Evolutionary conservation across 2,888 invertebrate genomes (phyloP).

Genomic region (Acanthococcus lagerstroemiae): DNA sequence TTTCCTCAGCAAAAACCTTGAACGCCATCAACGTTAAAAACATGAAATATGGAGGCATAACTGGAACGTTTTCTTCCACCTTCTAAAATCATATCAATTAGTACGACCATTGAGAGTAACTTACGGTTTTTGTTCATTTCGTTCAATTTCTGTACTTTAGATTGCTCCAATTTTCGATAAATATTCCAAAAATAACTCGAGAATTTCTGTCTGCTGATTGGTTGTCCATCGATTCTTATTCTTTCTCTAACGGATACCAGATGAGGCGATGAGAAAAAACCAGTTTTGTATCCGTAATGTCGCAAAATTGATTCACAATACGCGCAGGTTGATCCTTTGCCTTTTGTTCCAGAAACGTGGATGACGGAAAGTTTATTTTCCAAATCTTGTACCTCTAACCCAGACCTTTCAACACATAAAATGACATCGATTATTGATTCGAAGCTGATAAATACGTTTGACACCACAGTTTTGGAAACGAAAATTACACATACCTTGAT

Average conservation of each 20-base stretch:
- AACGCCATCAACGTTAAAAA: constrained; percentile 88
- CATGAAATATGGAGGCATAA: constrained; percentile 89
- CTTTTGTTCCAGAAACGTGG: constrained; percentile 95
- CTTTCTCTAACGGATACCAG: constrained; percentile 83
- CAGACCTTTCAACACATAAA: too few species aligned
- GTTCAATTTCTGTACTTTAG: constrained; percentile 44
- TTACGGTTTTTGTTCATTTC: too few species aligned
- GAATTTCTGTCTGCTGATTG: constrained; percentile 64
- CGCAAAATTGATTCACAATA: constrained; percentile 82
- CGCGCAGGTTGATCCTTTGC: constrained; percentile 93
- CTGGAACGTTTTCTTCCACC: constrained; percentile 47
- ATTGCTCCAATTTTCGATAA: constrained; percentile 51
- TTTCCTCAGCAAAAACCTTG: constrained; percentile 71
- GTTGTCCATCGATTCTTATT: constrained; percentile 73
- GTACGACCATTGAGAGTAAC: neutral
- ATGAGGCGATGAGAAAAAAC: constrained; percentile 95
- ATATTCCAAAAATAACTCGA: constrained; percentile 71
- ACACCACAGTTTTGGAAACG: too few species aligned
- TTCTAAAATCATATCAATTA: neutral
- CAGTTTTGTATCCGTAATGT: constrained; percentile 72
- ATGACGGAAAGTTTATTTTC: too few species aligned
- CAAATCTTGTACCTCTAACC: too few species aligned
- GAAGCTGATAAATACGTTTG: too few species aligned
- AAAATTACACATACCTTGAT: too few species aligned
- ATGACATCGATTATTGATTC: too few species aligned